These are phyloP conservation scores for Propithecus deckenii DNA, from an alignment of 2,797 vertebrate genomes.

Conservation along the genomic window DNA sequence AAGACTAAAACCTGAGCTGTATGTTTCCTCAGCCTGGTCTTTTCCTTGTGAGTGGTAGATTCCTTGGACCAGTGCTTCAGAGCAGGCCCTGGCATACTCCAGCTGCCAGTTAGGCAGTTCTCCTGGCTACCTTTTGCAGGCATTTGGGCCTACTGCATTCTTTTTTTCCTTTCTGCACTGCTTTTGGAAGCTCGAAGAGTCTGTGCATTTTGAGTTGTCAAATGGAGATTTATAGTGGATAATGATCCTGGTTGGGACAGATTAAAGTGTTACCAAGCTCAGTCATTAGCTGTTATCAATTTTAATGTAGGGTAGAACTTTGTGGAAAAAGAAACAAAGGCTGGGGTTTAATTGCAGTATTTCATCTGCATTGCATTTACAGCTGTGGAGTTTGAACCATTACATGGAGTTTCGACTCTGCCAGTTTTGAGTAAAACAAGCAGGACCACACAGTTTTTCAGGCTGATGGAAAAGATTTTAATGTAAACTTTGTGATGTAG, in stretches of 20 bases:
- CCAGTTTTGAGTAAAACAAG: conserved; percentile 67
- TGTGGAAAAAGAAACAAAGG: conserved; percentile 56
- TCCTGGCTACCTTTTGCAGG: conserved; percentile 9
- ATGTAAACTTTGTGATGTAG: conserved; percentile 59
- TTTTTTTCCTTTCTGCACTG: not conserved
- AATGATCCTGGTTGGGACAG: not conserved
- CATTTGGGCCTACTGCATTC: not conserved
- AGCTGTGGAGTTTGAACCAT: conserved; percentile 68
- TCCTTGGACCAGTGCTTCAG: not conserved
- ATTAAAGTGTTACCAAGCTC: not conserved
- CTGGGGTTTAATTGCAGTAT: not conserved
- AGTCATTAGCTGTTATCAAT: conserved; percentile 29
- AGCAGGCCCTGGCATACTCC: not conserved
- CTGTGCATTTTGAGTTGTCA: conserved; percentile 23
- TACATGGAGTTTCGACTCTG: conserved; percentile 60
- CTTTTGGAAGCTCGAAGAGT: conserved; percentile 14
- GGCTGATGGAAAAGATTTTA: conserved; percentile 60
- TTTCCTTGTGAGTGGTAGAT: not conserved
- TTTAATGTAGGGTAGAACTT: not conserved
- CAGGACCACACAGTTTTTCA: conserved; percentile 71
- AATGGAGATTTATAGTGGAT: conserved; percentile 17
- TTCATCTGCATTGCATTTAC: conserved; percentile 65
- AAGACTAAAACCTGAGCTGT: not conserved
- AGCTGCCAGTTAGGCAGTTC: not conserved
- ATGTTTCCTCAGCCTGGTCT: not conserved